phyloP scores from a whole-genome alignment of 2,888 invertebrate genomes.

The Creontiades dilutus region DNA sequence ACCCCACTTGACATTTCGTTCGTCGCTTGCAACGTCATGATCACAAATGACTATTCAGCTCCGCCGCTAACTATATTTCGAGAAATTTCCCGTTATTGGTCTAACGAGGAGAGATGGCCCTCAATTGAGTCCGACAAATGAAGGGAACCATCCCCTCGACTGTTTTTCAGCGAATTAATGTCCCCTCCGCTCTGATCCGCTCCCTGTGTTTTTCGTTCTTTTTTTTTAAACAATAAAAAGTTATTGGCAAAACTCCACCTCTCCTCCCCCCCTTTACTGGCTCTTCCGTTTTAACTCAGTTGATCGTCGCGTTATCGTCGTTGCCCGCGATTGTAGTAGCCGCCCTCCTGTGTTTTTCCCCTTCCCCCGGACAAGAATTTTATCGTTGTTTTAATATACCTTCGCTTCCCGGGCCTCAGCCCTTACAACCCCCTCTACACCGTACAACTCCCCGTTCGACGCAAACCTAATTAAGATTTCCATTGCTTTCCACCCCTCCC shows the following conservation, averaged over 20 bases:
- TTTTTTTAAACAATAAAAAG: slow-evolving; percentile 23
- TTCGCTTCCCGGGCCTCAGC: background rate
- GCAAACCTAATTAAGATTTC: slow-evolving; percentile 36
- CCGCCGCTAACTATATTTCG: too few species aligned
- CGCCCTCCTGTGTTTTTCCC: background rate
- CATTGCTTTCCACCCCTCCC: background rate
- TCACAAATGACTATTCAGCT: too few species aligned
- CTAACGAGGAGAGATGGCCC: background rate
- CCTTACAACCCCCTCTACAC: background rate
- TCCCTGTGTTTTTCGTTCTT: background rate
- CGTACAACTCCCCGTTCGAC: slow-evolving; percentile 3
- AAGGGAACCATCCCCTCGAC: slow-evolving; percentile 22
- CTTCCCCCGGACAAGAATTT: slow-evolving; percentile 18
- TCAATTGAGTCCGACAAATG: slow-evolving; percentile 16
- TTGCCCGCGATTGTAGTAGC: background rate
- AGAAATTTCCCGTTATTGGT: too few species aligned
- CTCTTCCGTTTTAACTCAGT: background rate
- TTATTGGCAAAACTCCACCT: slow-evolving; percentile 16
- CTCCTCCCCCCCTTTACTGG: background rate
- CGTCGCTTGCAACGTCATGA: too few species aligned
- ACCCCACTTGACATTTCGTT: too few species aligned
- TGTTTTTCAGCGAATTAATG: slow-evolving; percentile 24
- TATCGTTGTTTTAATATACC: slow-evolving; percentile 39
- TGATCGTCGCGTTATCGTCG: slow-evolving; percentile 4
- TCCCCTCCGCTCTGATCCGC: background rate